phyloP scores from a whole-genome alignment of 2,888 invertebrate genomes.

The Heliconius ismenius region DNA sequence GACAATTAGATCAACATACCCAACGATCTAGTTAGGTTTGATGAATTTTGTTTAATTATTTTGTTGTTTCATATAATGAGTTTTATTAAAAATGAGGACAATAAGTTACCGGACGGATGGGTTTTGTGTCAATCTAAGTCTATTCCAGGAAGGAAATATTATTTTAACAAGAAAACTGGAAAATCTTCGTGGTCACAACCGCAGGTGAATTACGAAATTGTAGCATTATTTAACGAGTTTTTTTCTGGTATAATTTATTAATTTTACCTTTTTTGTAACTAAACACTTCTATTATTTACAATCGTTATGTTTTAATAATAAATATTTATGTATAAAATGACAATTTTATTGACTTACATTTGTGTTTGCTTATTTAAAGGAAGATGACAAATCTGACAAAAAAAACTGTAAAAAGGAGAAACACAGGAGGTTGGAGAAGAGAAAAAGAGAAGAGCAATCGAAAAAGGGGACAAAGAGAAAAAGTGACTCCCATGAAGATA shows the following conservation, averaged over 20 bases:
- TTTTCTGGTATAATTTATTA: conserved; percentile 12
- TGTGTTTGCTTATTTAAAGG: conserved; percentile 55
- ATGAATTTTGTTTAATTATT: conserved; percentile 35
- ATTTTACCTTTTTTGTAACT: neutral
- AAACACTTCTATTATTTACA: neutral
- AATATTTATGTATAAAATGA: neutral
- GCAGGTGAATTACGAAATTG: conserved; percentile 66
- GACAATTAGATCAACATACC: conserved; percentile 42
- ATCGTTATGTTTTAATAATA: neutral
- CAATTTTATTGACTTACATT: neutral
- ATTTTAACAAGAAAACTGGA: conserved; percentile 75
- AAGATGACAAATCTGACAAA: conserved; percentile 56
- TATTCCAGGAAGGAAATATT: conserved; percentile 72
- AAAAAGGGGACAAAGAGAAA: conserved; percentile 65
- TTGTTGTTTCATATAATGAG: conserved; percentile 59
- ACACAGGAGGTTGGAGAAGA: conserved; percentile 53
- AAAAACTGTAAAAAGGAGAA: conserved; percentile 57
- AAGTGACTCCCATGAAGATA: conserved; percentile 58
- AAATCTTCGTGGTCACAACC: conserved; percentile 76
- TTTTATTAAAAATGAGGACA: conserved; percentile 60
- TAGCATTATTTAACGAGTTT: conserved; percentile 30
- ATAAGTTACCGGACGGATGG: conserved; percentile 77
- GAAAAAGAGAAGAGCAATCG: conserved; percentile 54
- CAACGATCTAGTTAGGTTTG: conserved; percentile 36
- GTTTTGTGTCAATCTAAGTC: conserved; percentile 73